Evolutionary conservation across 2,888 invertebrate genomes (phyloP), one percentile per base, ranked within the genome.

Genomic region (Philhelius pedissequus): DNA sequence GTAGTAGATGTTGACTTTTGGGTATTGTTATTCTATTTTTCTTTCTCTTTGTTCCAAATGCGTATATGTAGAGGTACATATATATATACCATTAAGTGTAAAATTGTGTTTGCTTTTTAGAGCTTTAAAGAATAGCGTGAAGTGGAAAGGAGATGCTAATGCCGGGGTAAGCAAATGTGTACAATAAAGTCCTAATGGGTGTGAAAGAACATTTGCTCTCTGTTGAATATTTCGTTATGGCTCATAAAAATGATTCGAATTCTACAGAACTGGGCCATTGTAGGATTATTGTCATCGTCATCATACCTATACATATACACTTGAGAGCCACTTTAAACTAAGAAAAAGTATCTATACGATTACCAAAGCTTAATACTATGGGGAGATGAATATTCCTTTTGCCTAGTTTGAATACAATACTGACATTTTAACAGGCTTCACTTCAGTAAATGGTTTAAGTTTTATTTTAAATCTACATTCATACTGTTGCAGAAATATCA

Each of bases 31-130:
- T 68, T 25, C 0, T 52, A 20, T 15, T 52, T 32, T 64, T 18
- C 6, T 11, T 73, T 77, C 3, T 50, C 22, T 69, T n/a, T 22
- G 15, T 7, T 45, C 11, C 9, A 43, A 68, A 45, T 70, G 50
- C 18, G 70, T n/a, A n/a, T n/a, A n/a, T n/a, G n/a, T n/a, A n/a
- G n/a, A n/a, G n/a, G n/a, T n/a, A n/a, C n/a, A n/a, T n/a, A n/a
- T n/a, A n/a, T n/a, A n/a, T n/a, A n/a, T 45, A 32, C 52, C 64
- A 76, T 68, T 68, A 27, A 56, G 60, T 77, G 77, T 62, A 62
- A 70, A 77, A 77, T 62, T 69, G 70, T 52, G 77, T 77, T 64
- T 64, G 48, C 9, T 32, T 32, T 64, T 15, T 62, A n/a, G 40
- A 45, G 43, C 27, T 32, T 43, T 20, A 18, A 30, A 18, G 27